Evolutionary conservation across 2,797 vertebrate genomes (phyloP), one percentile per base, ranked within the genome.

Genomic region (Sparidentex hasta): DNA sequence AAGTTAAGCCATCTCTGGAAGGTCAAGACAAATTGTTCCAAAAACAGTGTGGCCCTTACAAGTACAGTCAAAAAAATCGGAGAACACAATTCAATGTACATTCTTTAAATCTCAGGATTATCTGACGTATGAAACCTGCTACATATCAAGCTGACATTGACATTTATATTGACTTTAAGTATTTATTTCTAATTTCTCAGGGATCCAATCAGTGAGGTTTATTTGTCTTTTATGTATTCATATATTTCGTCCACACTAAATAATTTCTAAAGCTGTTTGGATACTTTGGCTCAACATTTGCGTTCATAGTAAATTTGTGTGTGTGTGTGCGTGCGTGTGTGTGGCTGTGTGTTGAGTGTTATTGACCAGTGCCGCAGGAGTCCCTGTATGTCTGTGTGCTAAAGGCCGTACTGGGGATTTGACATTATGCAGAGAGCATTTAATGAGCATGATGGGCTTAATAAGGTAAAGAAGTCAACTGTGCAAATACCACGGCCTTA

Each of bases 391-490:
- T 68, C 25, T 73, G 33, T 54, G 54, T 33, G 46, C 59, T 75
- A n/a, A 71, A 74, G 64, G 81, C 29, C 55, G 5, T 14, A 1
- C 38, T n/a, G 69, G 47, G 65, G 65, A 50, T 74, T 52, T 72
- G 67, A 72, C 66, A 72, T 88, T 50, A 86, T 65, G 74, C 76
- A 66, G 62, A 70, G 56, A 81, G 72, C 61, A 14, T 79, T 71
- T 87, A 82, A 87, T 75, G 81, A 84, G 75, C 66, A 23, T 54
- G 61, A 83, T 74, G 76, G 52, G 33, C 76, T 80, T 81, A 86
- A 83, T 64, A 74, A 77, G 65, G 87, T 78, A 84, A 81, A 82
- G 77, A 81, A 80, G 80, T 82, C 68, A 75, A 74, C 65, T 68
- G 80, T 86, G 78, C 70, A 81, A 83, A 91, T 59, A 61, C 69